phyloP scores from a whole-genome alignment of 1,140 invertebrate genomes.

The Tenebrio molitor region DNA sequence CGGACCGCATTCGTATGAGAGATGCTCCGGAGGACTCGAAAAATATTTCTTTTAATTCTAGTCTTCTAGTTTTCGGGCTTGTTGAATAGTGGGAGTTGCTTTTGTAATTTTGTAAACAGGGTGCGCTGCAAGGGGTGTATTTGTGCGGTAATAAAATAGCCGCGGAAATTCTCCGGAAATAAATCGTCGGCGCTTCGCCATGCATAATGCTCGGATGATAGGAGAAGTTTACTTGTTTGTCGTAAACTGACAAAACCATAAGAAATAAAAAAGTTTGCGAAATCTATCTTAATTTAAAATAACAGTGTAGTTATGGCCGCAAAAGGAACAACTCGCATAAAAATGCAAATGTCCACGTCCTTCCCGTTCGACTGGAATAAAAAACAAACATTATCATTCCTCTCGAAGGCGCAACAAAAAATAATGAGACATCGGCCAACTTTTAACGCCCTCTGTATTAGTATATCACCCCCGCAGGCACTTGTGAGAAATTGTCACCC shows the following conservation, averaged over 20 bases:
- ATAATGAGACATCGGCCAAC: conserved; percentile 59
- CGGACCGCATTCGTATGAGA: conserved; percentile 47
- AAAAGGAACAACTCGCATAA: conserved; percentile 58
- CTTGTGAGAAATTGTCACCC: conserved; percentile 53
- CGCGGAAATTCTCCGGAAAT: conserved; percentile 31
- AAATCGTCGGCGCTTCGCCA: conserved; percentile 27
- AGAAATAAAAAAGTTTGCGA: conserved; percentile 56
- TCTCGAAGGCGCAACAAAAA: conserved; percentile 58
- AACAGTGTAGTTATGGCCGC: conserved; percentile 56
- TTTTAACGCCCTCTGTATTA: conserved; percentile 59
- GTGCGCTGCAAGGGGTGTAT: conserved; percentile 11
- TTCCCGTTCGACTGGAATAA: conserved; percentile 48
- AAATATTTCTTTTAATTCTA: no score
- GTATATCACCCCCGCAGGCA: conserved; percentile 49
- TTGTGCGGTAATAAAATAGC: conserved; percentile 34
- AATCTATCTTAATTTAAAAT: conserved; percentile 58
- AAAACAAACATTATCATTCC: conserved; percentile 60
- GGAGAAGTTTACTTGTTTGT: conserved; percentile 49
- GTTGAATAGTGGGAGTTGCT: no score
- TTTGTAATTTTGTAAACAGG: conserved; percentile 24
- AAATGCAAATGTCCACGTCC: conserved; percentile 58
- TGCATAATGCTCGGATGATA: conserved; percentile 34
- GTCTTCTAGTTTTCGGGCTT: no score
- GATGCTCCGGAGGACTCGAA: no score
- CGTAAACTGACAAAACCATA: conserved; percentile 49